A percentile compares a stretch with the other conserved stretches of the same genome.
Evolutionary conservation across 2,888 invertebrate genomes (phyloP).

Genomic region (Drosophila sordidula): DNA sequence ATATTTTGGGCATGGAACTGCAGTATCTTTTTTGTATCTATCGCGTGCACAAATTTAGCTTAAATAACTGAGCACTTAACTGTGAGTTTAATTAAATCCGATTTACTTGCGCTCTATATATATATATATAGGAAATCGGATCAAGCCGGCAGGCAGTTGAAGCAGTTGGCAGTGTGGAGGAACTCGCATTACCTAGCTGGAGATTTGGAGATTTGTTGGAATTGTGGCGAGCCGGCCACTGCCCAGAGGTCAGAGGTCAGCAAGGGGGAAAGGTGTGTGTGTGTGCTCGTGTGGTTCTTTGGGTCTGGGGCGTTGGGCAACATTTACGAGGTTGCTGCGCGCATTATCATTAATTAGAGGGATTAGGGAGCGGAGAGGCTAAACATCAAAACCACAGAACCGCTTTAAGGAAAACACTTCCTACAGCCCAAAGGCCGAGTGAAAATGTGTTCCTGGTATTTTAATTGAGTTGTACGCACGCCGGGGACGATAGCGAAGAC

Average conservation of each 20-base stretch:
- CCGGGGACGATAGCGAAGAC: conserved; percentile 23
- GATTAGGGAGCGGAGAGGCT: conserved; percentile 63
- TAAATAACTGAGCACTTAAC: too few relatives aligned
- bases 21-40: too few relatives aligned
- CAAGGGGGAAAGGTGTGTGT: background rate
- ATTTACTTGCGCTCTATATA: too few relatives aligned
- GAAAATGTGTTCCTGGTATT: conserved; percentile 61
- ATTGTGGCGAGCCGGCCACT: background rate
- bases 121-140: too few relatives aligned
- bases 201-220: conserved; percentile 11
- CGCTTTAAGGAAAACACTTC: conserved; percentile 54
- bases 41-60: too few relatives aligned
- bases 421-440: conserved; percentile 25
- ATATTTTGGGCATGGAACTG: too few relatives aligned
- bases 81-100: too few relatives aligned
- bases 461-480: conserved; percentile 74
- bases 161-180: background rate
- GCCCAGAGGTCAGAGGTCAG: background rate
- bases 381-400: conserved; percentile 74
- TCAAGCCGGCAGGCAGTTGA: too few relatives aligned
- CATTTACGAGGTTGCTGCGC: conserved; percentile 64
- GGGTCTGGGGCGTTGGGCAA: background rate
- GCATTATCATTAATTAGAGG: conserved; percentile 79
- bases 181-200: background rate
- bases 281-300: background rate